Conservation (phyloP, 2,113 vertebrate genomes). For the Ciconia stormi region DNA sequence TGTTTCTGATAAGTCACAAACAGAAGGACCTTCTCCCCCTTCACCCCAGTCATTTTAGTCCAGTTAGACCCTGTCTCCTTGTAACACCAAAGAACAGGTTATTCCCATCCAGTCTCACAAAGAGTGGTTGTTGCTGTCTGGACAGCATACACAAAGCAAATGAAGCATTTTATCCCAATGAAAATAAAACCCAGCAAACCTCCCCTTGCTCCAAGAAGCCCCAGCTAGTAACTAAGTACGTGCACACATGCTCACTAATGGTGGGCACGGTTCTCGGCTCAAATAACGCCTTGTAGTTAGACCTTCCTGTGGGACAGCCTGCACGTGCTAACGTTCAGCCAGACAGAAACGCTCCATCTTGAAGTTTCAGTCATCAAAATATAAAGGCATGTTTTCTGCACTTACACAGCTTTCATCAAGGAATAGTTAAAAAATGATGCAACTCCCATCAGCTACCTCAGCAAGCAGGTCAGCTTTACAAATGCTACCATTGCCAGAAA, state of each 20-base stretch:
- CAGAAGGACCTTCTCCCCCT: not conserved
- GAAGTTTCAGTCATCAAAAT: not conserved
- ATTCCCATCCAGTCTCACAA: not conserved
- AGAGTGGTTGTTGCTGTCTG: not conserved
- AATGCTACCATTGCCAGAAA: not conserved
- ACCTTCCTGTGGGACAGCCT: not conserved
- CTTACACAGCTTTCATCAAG: not conserved
- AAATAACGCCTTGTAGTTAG: not conserved
- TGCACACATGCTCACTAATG: accelerated
- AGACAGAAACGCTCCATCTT: not conserved
- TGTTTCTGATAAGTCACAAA: not conserved
- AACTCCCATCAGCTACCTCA: not conserved
- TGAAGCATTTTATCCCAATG: accelerated
- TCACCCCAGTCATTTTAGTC: not conserved
- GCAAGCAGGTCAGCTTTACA: not conserved
- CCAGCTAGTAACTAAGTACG: accelerated
- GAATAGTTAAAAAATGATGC: not conserved
- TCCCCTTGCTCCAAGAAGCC: not conserved
- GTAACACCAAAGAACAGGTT: not conserved
- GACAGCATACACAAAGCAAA: not conserved
- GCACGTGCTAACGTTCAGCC: no score
- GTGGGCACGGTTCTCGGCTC: accelerated
- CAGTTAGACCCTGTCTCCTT: not conserved
- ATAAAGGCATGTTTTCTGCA: not conserved
- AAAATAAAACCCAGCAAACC: not conserved